Percentiles rank a stretch among this genome's conserved stretches.
Conservation (phyloP, 2,888 invertebrate species). For the Platypus cylindrus region DNA sequence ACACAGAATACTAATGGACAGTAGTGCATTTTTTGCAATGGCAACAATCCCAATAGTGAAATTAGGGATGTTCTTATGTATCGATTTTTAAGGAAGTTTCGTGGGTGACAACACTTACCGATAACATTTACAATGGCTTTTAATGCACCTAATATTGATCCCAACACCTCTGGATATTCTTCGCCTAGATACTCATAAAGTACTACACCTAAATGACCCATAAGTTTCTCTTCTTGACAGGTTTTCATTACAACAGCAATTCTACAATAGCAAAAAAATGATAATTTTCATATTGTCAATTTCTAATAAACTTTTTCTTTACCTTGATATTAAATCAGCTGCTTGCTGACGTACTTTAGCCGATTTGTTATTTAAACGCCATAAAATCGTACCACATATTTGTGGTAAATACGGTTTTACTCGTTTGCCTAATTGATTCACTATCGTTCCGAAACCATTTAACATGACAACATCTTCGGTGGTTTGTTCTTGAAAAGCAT, state of each 20-base stretch:
- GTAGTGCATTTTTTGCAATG: too few relatives aligned
- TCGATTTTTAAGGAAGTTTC: too few relatives aligned
- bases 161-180: slow-evolving; percentile 98
- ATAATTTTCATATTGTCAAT: neutral
- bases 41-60: too few relatives aligned
- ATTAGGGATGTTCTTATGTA: too few relatives aligned
- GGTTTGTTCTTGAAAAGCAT: slow-evolving; percentile 99
- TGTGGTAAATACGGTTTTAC: slow-evolving; percentile 98
- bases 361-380: slow-evolving; percentile 98
- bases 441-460: slow-evolving; percentile 98
- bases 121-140: slow-evolving; percentile 99
- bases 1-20: too few relatives aligned
- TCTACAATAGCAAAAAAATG: slow-evolving; percentile 30
- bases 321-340: slow-evolving; percentile 87
- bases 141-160: slow-evolving; percentile 95
- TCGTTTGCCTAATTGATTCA: slow-evolving; percentile 91
- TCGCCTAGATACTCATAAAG: slow-evolving; percentile 98
- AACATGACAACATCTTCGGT: slow-evolving; percentile 99
- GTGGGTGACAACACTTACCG: too few relatives aligned
- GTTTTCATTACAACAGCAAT: slow-evolving; percentile 99
- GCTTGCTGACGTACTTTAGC: slow-evolving; percentile 99
- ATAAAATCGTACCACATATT: slow-evolving; percentile 98
- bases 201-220: slow-evolving; percentile 99
- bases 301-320: neutral
- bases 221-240: slow-evolving; percentile 98